phyloP scores from a whole-genome alignment of 2,888 invertebrate genomes.

The Artemia sinica region DNA sequence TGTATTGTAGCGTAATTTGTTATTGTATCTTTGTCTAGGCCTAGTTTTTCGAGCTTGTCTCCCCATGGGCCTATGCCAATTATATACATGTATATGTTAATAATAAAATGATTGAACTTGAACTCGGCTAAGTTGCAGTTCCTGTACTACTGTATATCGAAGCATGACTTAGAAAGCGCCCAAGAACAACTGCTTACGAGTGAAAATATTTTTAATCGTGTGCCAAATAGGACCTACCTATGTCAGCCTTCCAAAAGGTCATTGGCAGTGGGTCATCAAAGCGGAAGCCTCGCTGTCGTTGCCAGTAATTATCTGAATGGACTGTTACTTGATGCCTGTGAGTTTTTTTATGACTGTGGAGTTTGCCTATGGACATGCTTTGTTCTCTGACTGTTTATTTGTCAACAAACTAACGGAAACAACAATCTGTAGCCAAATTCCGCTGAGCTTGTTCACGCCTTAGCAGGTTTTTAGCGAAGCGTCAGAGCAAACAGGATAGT shows the following conservation, averaged over 20 bases:
- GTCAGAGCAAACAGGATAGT: neutral
- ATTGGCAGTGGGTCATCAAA: neutral
- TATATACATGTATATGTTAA: too few species aligned
- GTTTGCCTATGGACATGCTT: neutral
- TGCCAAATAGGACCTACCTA: neutral
- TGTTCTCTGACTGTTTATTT: neutral
- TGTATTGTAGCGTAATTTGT: too few species aligned
- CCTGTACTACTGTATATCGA: neutral
- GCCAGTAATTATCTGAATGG: neutral
- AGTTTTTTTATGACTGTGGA: neutral
- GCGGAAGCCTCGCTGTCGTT: neutral
- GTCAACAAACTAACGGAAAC: neutral
- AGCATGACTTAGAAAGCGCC: neutral
- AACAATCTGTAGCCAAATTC: neutral
- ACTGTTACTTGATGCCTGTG: neutral
- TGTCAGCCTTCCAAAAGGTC: neutral
- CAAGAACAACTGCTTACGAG: neutral
- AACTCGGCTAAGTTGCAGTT: neutral
- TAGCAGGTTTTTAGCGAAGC: neutral
- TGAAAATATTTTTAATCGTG: neutral
- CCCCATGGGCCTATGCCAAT: too few species aligned
- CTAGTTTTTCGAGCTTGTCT: too few species aligned
- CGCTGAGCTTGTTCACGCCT: neutral
- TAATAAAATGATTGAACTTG: too few species aligned
- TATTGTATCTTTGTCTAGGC: too few species aligned